Evolutionary conservation across 1,140 invertebrate species (phyloP).

Genomic region (Mycetomoellerius zeteki): DNA sequence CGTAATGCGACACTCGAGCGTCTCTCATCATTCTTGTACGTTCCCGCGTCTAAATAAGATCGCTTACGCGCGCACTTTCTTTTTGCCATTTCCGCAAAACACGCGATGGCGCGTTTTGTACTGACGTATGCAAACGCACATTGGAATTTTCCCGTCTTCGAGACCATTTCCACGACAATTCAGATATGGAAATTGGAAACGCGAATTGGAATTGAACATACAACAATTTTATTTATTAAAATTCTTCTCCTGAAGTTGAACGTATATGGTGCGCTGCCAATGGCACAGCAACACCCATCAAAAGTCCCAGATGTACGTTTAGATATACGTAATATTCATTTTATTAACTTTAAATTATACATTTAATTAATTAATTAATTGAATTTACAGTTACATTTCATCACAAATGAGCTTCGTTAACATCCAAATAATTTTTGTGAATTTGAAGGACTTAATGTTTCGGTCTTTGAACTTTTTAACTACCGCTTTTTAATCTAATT

Average conservation of each 20-base stretch:
- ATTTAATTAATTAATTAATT: conserved; percentile 9
- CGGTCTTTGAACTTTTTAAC: conserved; percentile 18
- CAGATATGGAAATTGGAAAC: background rate
- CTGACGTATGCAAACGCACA: conserved; percentile 30
- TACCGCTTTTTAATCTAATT: background rate
- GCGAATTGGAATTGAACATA: conserved; percentile 7
- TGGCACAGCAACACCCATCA: background rate
- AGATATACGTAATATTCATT: background rate
- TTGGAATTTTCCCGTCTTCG: conserved; percentile 14
- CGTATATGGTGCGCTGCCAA: background rate
- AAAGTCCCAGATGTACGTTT: background rate
- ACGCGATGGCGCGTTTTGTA: background rate
- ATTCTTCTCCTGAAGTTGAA: background rate
- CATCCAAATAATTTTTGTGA: background rate
- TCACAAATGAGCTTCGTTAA: conserved; percentile 11
- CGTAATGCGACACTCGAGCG: conserved; percentile 3
- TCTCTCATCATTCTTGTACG: conserved; percentile 23
- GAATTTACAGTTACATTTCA: background rate
- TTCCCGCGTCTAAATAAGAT: conserved; percentile 31
- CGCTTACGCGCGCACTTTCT: conserved; percentile 10
- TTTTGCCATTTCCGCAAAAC: background rate
- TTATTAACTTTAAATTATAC: conserved; percentile 8
- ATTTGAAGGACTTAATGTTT: background rate
- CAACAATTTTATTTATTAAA: conserved; percentile 34
- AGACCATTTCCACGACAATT: conserved; percentile 6